These are phyloP conservation scores for Cepphus grylle DNA, from an alignment of 2,113 vertebrate genomes.

Conservation along the genomic window DNA sequence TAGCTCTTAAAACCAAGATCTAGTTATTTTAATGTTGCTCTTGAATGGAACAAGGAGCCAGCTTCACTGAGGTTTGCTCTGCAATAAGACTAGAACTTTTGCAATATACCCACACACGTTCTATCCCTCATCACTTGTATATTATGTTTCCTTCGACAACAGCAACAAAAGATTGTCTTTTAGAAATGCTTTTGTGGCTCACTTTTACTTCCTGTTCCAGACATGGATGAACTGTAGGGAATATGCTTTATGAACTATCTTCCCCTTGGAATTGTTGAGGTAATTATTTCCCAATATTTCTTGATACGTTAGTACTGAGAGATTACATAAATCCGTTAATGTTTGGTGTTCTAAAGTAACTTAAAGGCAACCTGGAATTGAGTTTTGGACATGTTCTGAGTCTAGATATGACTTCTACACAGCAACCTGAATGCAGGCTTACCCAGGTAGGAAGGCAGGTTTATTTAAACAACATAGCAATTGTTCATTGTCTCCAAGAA, in stretches of 20 bases:
- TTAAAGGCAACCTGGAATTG: neutral
- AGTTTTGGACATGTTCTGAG: neutral
- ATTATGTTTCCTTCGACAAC: neutral
- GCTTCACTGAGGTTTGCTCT: neutral
- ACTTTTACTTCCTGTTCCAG: neutral
- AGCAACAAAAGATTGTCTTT: neutral
- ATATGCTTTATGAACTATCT: neutral
- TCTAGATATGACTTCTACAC: neutral
- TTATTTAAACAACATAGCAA: neutral
- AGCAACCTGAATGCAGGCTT: neutral
- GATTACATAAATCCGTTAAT: neutral
- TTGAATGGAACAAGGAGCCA: neutral
- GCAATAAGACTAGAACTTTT: neutral
- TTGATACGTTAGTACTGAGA: neutral
- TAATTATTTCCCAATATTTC: neutral
- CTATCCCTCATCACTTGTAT: neutral
- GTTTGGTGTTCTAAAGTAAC: neutral
- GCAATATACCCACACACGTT: neutral
- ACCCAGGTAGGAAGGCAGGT: neutral
- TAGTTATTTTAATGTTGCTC: neutral
- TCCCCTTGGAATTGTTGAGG: neutral
- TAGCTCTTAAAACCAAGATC: neutral
- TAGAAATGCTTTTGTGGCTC: neutral
- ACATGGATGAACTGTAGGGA: neutral
- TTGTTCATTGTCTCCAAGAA: neutral